Conservation (phyloP, 2,888 invertebrate genomes). For the Ornithoptera alexandrae region DNA sequence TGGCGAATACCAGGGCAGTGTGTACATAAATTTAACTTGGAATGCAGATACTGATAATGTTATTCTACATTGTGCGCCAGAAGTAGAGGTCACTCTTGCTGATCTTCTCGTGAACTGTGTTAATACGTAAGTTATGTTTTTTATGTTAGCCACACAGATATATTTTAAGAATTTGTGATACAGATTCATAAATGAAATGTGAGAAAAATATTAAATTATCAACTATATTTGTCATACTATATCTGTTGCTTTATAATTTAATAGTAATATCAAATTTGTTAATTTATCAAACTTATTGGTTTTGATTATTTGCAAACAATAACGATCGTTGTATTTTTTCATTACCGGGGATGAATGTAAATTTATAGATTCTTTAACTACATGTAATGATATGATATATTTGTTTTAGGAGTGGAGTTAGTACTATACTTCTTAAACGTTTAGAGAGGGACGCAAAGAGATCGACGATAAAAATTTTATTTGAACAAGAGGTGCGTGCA, state of each 20-base stretch:
- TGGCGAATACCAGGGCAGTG: conserved; percentile 83
- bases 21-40: conserved; percentile 85
- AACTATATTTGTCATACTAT: no score
- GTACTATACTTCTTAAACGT: conserved; percentile 41
- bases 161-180: neutral
- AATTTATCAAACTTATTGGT: no score
- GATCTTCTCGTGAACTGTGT: conserved; percentile 62
- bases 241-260: no score
- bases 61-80: conserved; percentile 83
- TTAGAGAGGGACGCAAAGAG: conserved; percentile 79
- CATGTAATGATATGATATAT: neutral
- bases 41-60: conserved; percentile 81
- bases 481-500: conserved; percentile 79
- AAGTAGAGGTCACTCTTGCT: conserved; percentile 79
- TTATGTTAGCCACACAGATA: neutral
- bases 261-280: no score
- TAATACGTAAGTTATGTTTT: conserved; percentile 49
- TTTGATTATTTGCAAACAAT: no score
- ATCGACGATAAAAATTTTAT: conserved; percentile 80
- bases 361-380: no score
- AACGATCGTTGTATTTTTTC: no score
- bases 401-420: neutral
- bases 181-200: neutral
- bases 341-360: no score
- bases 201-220: neutral